phyloP scores from a whole-genome alignment of 2,888 invertebrate species.

The Leucophenga maculata region DNA sequence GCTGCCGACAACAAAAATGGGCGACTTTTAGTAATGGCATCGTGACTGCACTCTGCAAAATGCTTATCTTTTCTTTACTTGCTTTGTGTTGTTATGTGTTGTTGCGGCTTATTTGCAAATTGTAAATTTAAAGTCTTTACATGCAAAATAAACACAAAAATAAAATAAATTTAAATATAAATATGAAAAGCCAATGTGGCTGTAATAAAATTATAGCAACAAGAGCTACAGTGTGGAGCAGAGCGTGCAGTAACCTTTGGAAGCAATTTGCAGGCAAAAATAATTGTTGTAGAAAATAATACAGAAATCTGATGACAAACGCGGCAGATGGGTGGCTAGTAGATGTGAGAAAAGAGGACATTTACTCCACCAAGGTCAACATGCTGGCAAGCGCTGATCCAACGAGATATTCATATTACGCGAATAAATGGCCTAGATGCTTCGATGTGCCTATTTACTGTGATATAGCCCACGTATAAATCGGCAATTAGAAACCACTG shows the following conservation, averaged over 20 bases:
- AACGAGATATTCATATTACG: too few relatives aligned
- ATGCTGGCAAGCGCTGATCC: too few relatives aligned
- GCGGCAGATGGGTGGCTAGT: too few relatives aligned
- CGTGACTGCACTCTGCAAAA: conserved; percentile 2
- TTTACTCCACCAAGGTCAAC: too few relatives aligned
- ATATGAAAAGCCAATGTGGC: conserved; percentile 2
- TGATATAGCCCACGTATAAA: too few relatives aligned
- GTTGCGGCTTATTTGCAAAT: conserved; percentile 23
- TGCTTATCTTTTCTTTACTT: conserved; percentile 19
- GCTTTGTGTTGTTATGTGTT: neutral
- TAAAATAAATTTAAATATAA: neutral
- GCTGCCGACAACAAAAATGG: neutral
- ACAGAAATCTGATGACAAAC: too few relatives aligned
- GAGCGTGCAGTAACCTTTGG: too few relatives aligned
- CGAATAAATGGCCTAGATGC: too few relatives aligned
- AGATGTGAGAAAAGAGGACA: too few relatives aligned
- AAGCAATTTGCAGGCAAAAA: neutral
- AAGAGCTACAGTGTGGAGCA: neutral
- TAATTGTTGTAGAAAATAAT: neutral
- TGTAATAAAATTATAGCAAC: neutral
- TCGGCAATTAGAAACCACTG: too few relatives aligned
- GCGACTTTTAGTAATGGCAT: conserved; percentile 5
- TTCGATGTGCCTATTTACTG: too few relatives aligned
- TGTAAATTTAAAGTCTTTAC: conserved; percentile 14
- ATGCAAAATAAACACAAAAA: neutral